Base-by-base conservation (phyloP, 2,797 vertebrate genomes). In the Neosilurus mollespiculum region DNA sequence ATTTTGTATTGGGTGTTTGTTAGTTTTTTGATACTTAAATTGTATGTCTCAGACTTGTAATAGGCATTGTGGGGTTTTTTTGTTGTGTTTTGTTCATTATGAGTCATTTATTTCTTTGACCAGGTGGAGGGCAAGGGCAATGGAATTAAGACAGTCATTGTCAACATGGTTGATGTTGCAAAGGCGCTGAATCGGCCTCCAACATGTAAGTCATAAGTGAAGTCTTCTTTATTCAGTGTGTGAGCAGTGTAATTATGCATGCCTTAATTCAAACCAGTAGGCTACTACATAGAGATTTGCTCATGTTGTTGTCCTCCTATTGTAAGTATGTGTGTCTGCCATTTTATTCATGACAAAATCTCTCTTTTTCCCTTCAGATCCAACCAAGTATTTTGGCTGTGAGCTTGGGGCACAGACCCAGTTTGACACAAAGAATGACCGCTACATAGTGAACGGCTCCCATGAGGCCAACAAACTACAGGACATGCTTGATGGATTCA, bases 111-210 rank as follows among this genome's bases (percentile, higher is more conserved):
- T 66, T 1, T 37, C 70, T 51, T 62, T 58, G 62, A 34, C 80
- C 84, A 99, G 98, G 98, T 99, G 89, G 98, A 99, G 95, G 98
- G 98, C 95, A 99, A 99, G 96, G 98, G 98, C 94, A 99, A 99
- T 97, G 98, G 98, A 96, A 99, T 99, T 95, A 99, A 99, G 96
- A 99, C 98, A 56, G 98, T 99, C 94, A 99, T 99, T 95, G 98
- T 99, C 97, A 99, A 99, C 96, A 99, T 99, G 98, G 96, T 97
- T 96, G 98, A 99, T 93, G 97, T 99, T 97, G 98, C 98, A 93
- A 99, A 99, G 97, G 97, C 97, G 94, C 93, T 99, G 95, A 99
- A 99, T 96, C 96, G 98, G 96, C 98, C 98, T 97, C 98, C 98
- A 95, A 99, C 97, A 95, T 99, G 98, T 99, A 91, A 96, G 98